Conservation (phyloP, 1,140 invertebrate genomes). For the Leptinotarsa lineolata region DNA sequence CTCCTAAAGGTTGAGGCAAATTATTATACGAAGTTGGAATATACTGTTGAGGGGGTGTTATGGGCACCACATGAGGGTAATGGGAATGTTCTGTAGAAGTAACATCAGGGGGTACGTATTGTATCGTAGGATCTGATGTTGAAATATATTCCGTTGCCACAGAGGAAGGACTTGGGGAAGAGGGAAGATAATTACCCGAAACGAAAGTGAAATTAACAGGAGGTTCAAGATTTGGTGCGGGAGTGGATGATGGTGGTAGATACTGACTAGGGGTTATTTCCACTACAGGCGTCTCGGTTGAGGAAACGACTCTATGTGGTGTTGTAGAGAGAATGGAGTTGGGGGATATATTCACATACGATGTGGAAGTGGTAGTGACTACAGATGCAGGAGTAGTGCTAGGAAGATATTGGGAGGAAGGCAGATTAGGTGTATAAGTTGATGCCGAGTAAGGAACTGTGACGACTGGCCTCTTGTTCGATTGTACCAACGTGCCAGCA, state of each 20-base stretch:
- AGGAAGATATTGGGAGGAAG: neutral
- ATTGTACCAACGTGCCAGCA: constrained; percentile 61
- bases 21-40: constrained; percentile 5
- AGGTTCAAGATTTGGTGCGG: neutral
- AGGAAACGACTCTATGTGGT: neutral
- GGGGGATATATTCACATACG: constrained; percentile 40
- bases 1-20: constrained; percentile 17
- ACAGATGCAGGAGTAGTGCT: constrained; percentile 1
- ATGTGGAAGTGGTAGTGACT: neutral
- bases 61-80: neutral
- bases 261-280: constrained; percentile 38
- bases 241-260: constrained; percentile 7
- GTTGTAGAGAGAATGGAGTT: constrained; percentile 44
- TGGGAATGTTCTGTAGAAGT: neutral
- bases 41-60: constrained; percentile 24
- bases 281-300: constrained; percentile 34
- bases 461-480: constrained; percentile 17
- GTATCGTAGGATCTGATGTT: constrained; percentile 10
- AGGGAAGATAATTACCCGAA: neutral
- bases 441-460: constrained; percentile 19
- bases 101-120: neutral
- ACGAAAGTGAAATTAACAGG: constrained; percentile 16
- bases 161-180: constrained; percentile 18
- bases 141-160: constrained; percentile 14
- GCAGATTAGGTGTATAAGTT: constrained; percentile 30